Conservation (phyloP, 64 coral and sea anemone genomes). For the Porites lutea region DNA sequence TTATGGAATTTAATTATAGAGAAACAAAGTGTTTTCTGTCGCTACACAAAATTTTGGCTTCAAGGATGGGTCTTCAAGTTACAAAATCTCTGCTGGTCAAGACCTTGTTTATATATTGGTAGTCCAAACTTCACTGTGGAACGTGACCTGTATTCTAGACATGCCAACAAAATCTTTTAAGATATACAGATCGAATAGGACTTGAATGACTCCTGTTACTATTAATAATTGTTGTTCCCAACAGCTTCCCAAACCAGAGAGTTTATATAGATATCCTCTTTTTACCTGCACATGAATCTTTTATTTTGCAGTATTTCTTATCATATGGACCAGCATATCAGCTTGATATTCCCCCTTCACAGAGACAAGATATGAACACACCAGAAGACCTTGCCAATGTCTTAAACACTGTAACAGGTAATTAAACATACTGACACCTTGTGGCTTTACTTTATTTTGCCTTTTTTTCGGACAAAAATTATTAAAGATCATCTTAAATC, state of each 20-base stretch:
- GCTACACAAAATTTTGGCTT: no score
- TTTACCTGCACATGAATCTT: background rate
- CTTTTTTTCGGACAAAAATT: background rate
- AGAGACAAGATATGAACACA: conserved; percentile 80
- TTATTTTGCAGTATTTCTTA: conserved; percentile 77
- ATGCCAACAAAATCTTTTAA: no score
- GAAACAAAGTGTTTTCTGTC: no score
- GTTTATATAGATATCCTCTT: background rate
- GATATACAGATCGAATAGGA: no score
- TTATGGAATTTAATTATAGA: no score
- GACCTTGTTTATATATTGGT: no score
- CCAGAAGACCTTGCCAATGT: conserved; percentile 77
- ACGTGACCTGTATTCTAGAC: no score
- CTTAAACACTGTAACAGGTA: conserved; percentile 75
- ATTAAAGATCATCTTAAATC: background rate
- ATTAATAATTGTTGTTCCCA: background rate
- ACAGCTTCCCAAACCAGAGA: background rate
- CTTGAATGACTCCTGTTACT: no score
- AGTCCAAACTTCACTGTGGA: no score
- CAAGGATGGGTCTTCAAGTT: no score
- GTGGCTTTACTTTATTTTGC: background rate
- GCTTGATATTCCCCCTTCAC: conserved; percentile 73
- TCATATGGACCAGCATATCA: conserved; percentile 94
- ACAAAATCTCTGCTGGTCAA: no score
- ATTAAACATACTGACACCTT: background rate